Conservation (phyloP, 1,140 invertebrate species). For the Cydia strobilella region DNA sequence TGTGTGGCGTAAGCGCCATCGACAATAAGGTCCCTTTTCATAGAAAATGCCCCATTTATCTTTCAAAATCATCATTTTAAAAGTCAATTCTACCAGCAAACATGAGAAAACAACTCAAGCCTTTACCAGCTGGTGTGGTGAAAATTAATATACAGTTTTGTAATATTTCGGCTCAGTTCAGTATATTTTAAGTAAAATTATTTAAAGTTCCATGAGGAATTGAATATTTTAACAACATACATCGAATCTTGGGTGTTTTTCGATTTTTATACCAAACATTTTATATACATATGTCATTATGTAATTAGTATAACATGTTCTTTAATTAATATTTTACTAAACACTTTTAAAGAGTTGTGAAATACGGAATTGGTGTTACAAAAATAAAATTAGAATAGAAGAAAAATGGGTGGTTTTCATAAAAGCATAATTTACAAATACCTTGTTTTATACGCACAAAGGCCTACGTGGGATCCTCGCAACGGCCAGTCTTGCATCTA, state of each 20-base stretch:
- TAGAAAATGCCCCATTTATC: too few relatives aligned
- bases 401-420: neutral
- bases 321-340: neutral
- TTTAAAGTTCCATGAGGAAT: neutral
- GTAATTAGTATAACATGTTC: constrained; percentile 9
- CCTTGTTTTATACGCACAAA: neutral
- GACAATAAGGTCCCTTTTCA: too few relatives aligned
- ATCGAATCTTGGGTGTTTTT: constrained; percentile 26
- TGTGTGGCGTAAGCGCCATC: too few relatives aligned
- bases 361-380: neutral
- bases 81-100: too few relatives aligned
- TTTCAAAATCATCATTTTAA: too few relatives aligned
- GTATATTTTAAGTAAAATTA: neutral
- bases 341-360: neutral
- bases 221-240: constrained; percentile 15
- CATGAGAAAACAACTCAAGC: too few relatives aligned
- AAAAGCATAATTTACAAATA: neutral
- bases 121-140: too few relatives aligned
- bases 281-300: neutral
- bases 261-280: constrained; percentile 31
- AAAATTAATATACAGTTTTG: too few relatives aligned
- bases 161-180: neutral
- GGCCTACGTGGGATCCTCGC: too few relatives aligned
- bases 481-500: too few relatives aligned
- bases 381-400: neutral